Percentiles rank a stretch among this genome's conserved stretches.
phyloP scores from a whole-genome alignment of 2,113 vertebrate species.

The Gallinago jamesoni region DNA sequence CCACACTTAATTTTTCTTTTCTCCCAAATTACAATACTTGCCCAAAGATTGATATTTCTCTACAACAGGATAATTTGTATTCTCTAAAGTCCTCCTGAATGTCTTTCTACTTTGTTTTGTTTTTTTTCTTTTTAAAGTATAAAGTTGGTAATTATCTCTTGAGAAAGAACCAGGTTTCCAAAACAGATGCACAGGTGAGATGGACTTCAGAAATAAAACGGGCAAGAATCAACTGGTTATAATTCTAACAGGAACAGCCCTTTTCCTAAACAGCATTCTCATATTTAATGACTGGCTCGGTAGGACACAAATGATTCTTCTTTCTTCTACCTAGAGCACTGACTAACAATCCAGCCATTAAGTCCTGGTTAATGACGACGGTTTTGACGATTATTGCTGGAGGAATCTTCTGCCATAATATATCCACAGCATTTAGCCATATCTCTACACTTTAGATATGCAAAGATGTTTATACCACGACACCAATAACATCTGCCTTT shows the following conservation, averaged over 20 bases:
- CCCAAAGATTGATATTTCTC: neutral
- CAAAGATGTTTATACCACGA: neutral
- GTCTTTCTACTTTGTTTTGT: neutral
- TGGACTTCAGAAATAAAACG: neutral
- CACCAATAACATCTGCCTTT: neutral
- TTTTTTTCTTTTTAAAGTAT: neutral
- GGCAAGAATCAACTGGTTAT: neutral
- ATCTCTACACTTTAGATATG: neutral
- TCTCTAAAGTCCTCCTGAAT: neutral
- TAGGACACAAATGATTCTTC: neutral
- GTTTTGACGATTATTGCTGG: constrained; percentile 28
- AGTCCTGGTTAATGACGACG: neutral
- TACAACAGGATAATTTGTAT: neutral
- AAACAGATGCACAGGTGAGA: neutral
- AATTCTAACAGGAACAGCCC: neutral
- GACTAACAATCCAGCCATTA: constrained; percentile 6
- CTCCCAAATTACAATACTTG: neutral
- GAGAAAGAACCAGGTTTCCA: neutral
- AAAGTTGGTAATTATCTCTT: neutral
- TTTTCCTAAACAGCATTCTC: constrained; percentile 10
- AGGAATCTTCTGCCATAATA: constrained; percentile 21
- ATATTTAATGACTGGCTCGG: neutral
- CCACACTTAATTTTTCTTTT: neutral
- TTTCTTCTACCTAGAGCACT: constrained; percentile 4
- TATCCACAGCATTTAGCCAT: neutral